Base-by-base conservation (phyloP, 2,113 vertebrate genomes). In the Pongo abelii region DNA sequence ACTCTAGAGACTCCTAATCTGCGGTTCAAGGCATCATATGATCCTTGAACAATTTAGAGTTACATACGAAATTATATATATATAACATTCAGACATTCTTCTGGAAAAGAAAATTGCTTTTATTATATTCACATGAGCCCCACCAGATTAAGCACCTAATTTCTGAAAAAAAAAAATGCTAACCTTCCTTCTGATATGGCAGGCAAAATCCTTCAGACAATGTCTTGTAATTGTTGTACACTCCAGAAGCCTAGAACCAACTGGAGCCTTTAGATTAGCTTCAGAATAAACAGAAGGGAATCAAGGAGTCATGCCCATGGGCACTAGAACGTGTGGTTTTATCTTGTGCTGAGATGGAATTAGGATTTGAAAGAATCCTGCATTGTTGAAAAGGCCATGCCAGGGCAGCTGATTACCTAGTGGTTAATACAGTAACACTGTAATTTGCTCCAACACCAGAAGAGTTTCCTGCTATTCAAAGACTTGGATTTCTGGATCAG, bases 321-420 rank as follows among this genome's bases (percentile, higher is more conserved):
- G 23, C 38, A 13, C 0, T 4, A 25, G 59, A 72, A 32, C 1
- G 20, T 18, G 48, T 11, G 2, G 0, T 8, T 50, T 55, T 43
- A 43, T 20, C 52, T 38, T 2, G 18, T 32, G n/a, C 13, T 35
- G 30, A 52, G 48, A 46, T 6, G 69, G 75, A 61, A 9, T 43
- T 12, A 8, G 48, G 20, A 4, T 10, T 12, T 50, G 55, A 40
- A 90, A 38, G 35, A 10, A 48, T 1, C 9, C 43, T 7, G n/a
- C n/a, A 5, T 10, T 52, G 59, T 25, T 46, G 57, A 12, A 79
- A 40, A 72, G 18, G n/a, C 50, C 25, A 43, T 10, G 3, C 52
- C 6, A 5, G 0, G 22, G 11, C 43, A 27, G 5, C 9, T 3
- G 38, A n/a, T 1, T 3, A 8, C n/a, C 30, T 9, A 5, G 6